These are phyloP conservation scores for Falco novaeseelandiae DNA, from an alignment of 2,797 vertebrate species.

Conservation along the genomic window DNA sequence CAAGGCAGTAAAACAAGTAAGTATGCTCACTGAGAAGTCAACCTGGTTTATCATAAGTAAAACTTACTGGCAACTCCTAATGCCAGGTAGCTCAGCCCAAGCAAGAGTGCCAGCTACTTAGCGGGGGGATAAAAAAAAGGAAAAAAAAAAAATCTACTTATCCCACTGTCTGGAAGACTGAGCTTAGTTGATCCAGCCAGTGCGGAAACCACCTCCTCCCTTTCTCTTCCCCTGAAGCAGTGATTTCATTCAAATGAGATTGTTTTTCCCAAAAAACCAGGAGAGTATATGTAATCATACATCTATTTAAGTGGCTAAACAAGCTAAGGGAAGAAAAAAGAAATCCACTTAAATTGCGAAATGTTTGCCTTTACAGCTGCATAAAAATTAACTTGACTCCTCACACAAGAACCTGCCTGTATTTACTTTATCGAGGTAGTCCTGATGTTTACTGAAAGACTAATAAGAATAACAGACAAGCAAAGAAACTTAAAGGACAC, in stretches of 20 bases:
- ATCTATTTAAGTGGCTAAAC: background rate
- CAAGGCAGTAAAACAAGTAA: background rate
- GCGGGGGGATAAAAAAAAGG: rapidly evolving
- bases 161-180: background rate
- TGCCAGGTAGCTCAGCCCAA: background rate
- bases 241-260: background rate
- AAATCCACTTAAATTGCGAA: background rate
- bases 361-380: background rate
- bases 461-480: background rate
- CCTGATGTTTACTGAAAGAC: background rate
- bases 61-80: background rate
- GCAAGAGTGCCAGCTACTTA: background rate
- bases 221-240: background rate
- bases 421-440: background rate
- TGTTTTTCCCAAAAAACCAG: background rate
- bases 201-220: background rate
- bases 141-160: background rate
- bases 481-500: background rate
- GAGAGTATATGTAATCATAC: background rate
- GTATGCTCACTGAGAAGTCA: background rate
- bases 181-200: background rate
- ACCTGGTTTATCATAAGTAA: background rate
- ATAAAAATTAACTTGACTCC: background rate
- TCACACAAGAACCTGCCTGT: background rate
- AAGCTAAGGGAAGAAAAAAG: background rate